Evolutionary conservation across 1,140 invertebrate species (phyloP), one percentile per base, ranked within the genome.

Genomic region (Solenopsis invicta): DNA sequence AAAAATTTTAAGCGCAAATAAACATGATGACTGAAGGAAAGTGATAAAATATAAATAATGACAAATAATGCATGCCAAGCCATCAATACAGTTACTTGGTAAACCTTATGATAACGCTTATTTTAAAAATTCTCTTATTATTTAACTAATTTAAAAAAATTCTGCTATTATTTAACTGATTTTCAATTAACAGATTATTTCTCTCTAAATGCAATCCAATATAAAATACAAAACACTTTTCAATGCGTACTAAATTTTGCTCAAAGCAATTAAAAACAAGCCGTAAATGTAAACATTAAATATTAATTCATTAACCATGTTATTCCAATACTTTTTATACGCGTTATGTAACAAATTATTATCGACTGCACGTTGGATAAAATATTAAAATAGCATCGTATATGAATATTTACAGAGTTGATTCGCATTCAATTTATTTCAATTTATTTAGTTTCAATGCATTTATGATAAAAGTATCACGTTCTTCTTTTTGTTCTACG

Each of bases 101-200:
- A 62, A 72, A 81, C 54, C 18, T 50, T n/a, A 21, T 21, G n/a
- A 10, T 48, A 48, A 48, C 10, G 12, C 12, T 56, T 56, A 56
- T n/a, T 56, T 56, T 9, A 21, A 9, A 10, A 56, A 56, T 8
- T 21, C n/a, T 56, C 8, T 56, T 56, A 56, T 54, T 18, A 56
- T n/a, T 56, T 21, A 54, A 4, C 62, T 61, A 52, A 82, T 90
- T 67, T 88, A 71, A 82, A 86, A 29, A 29, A 29, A 29, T 29
- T 29, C 29, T 56, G 54, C 54, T 56, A 56, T 54, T 18, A 56
- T n/a, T 56, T 9, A 54, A 4, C 62, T 61, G 59, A 82, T 90
- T 67, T 67, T 88, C 81, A 82, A 86, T 84, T 87, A 88, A 88
- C 76, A 56, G 67, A 84, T 86, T 74, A 86, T 76, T 78, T 16